Evolutionary conservation across 1,140 invertebrate genomes (phyloP).

Genomic region (Onthophagus taurus): DNA sequence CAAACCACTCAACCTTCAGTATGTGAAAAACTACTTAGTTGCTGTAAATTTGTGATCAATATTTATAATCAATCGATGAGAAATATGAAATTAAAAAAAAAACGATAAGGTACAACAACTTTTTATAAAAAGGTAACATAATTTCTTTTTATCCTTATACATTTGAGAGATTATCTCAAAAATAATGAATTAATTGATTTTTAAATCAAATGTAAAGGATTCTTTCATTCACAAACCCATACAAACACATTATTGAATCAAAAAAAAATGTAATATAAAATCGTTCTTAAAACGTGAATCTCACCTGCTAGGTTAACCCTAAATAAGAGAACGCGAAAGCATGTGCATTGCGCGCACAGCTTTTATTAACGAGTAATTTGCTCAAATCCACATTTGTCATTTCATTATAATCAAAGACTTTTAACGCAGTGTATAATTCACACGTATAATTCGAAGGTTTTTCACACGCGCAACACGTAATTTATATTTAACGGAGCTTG

Average conservation of each 20-base stretch:
- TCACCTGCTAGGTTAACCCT: conserved; percentile 35
- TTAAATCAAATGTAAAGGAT: no score
- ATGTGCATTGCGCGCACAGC: conserved; percentile 36
- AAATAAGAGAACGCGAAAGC: conserved; percentile 34
- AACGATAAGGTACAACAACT: no score
- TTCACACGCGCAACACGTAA: conserved; percentile 32
- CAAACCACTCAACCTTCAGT: background rate
- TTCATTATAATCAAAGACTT: conserved; percentile 13
- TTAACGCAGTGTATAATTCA: conserved; percentile 15
- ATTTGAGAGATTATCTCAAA: no score
- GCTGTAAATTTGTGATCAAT: no score
- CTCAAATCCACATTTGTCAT: conserved; percentile 18
- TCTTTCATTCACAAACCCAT: background rate
- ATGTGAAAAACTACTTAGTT: background rate
- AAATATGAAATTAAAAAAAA: no score
- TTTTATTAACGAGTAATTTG: conserved; percentile 17
- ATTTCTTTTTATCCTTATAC: no score
- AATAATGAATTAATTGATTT: no score
- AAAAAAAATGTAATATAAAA: conserved; percentile 12
- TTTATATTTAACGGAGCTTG: conserved; percentile 31
- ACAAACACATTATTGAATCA: no score
- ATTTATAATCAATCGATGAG: no score
- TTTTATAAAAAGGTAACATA: no score
- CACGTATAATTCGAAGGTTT: conserved; percentile 23
- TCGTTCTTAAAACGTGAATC: conserved; percentile 29